Evolutionary conservation across 2,888 invertebrate species (phyloP).

Genomic region (Cantharis rustica): DNA sequence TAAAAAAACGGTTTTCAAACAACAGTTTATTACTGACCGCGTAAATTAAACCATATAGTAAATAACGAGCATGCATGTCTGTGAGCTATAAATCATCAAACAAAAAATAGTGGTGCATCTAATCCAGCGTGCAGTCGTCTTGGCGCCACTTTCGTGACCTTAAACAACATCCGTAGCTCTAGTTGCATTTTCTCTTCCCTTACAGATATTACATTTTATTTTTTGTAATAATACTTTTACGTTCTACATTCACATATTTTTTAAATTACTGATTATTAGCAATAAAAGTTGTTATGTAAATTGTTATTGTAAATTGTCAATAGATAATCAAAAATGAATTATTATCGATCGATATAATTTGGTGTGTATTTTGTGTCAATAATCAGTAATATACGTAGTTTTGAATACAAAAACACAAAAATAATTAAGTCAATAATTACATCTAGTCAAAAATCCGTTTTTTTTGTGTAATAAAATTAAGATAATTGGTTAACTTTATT

Average conservation of each 20-base stretch:
- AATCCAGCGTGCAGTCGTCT: conserved; percentile 51
- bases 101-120: conserved; percentile 47
- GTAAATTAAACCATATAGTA: conserved; percentile 31
- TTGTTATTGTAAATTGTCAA: too few relatives aligned
- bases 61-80: conserved; percentile 46
- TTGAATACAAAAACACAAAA: too few relatives aligned
- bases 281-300: too few relatives aligned
- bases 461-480: too few relatives aligned
- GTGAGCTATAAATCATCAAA: conserved; percentile 45
- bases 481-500: too few relatives aligned
- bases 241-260: not conserved
- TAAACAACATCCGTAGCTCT: conserved; percentile 45
- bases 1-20: conserved; percentile 23
- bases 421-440: too few relatives aligned
- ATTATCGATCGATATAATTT: too few relatives aligned
- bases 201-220: not conserved
- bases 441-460: too few relatives aligned
- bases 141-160: conserved; percentile 48
- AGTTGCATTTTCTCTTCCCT: conserved; percentile 12
- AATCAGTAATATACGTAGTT: too few relatives aligned
- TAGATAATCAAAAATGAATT: too few relatives aligned
- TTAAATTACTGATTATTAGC: not conserved
- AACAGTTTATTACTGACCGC: conserved; percentile 27
- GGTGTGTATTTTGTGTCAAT: too few relatives aligned
- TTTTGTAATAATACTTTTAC: not conserved